Evolutionary conservation across 2,113 vertebrate species (phyloP), one percentile per base, ranked within the genome.

Genomic region (Pteruthius melanotis): DNA sequence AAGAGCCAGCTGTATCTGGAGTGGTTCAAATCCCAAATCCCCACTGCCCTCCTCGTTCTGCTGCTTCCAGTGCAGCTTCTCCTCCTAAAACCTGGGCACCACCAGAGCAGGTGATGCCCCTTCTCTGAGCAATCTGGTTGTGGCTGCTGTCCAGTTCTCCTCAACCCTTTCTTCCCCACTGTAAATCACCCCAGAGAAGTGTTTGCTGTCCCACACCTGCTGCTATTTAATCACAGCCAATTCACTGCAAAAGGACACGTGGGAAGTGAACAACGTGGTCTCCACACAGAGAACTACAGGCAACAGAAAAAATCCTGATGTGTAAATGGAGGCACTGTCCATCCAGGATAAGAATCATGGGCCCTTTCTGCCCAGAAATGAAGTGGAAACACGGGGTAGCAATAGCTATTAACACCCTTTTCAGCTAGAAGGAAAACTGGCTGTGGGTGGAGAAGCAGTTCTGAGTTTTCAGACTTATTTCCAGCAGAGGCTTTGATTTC

Each of bases 241-340:
- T 31, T 42, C 52, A 31, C 22, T 71, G 52, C 40, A 26, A 39
- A 66, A 69, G 52, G 49, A 44, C 19, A 27, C 8, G 3, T 10
- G 50, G 12, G 11, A 19, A n/a, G 37, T 42, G 37, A 54, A 21
- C 8, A 24, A 0, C 0, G 2, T 6, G 22, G 59, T 27, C 10
- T 61, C 30, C 54, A 65, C 2, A 1, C 31, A 53, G 23, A 69
- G 39, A 68, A 6, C 33, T 64, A 20, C 53, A n/a, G 27, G 19
- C 54, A 66, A n/a, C 22, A 84, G 78, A 10, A 77, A 28, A 53
- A 74, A 3, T 17, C 7, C 9, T 59, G 45, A 33, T 11, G 4
- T 3, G 13, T 9, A 30, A 26, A 66, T 14, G 15, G 53, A 63
- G 40, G 39, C 22, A 22, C 28, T 72, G 28, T 15, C 24, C 30